Evolutionary conservation across 2,888 invertebrate genomes (phyloP).

Genomic region (Calameuta idolon): DNA sequence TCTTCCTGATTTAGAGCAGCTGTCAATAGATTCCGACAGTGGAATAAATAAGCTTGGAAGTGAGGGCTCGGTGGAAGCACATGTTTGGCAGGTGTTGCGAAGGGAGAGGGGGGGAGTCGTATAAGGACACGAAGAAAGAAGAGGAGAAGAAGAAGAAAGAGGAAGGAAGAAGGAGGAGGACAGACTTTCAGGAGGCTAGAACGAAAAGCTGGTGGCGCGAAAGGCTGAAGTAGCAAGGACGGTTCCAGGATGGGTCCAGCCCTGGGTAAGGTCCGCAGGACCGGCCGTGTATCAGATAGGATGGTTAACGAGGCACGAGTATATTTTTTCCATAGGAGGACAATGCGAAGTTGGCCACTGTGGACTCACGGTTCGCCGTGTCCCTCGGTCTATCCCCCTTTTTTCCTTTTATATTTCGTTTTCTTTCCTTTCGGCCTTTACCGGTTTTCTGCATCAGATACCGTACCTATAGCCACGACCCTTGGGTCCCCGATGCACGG

Average conservation of each 20-base stretch:
- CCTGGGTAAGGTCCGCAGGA: neutral
- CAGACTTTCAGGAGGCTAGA: conserved; percentile 19
- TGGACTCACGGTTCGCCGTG: conserved; percentile 11
- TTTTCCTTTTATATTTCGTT: conserved; percentile 11
- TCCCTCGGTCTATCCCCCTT: conserved; percentile 5
- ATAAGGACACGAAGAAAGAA: neutral
- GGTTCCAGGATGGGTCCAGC: conserved; percentile 20
- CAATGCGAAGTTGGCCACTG: conserved; percentile 51
- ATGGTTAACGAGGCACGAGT: conserved; percentile 66
- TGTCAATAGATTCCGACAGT: conserved; percentile 26
- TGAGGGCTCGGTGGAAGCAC: conserved; percentile 26
- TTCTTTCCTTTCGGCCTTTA: conserved; percentile 60
- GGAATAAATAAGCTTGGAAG: conserved; percentile 19
- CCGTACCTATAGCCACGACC: conserved; percentile 53
- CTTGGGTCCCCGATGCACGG: conserved; percentile 24
- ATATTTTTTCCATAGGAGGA: conserved; percentile 65
- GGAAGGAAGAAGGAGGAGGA: conserved; percentile 7
- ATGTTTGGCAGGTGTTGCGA: conserved; percentile 43
- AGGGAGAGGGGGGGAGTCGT: neutral
- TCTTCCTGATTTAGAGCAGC: conserved; percentile 25
- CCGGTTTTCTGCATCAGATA: conserved; percentile 66
- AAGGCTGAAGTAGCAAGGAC: conserved; percentile 30
- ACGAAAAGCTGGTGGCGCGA: conserved; percentile 1
- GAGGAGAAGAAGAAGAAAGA: neutral
- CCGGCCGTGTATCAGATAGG: conserved; percentile 53